Percentiles rank a stretch among this genome's conserved stretches.
Conservation (phyloP, 1,140 invertebrate species). For the Wiebesia pumilae region DNA sequence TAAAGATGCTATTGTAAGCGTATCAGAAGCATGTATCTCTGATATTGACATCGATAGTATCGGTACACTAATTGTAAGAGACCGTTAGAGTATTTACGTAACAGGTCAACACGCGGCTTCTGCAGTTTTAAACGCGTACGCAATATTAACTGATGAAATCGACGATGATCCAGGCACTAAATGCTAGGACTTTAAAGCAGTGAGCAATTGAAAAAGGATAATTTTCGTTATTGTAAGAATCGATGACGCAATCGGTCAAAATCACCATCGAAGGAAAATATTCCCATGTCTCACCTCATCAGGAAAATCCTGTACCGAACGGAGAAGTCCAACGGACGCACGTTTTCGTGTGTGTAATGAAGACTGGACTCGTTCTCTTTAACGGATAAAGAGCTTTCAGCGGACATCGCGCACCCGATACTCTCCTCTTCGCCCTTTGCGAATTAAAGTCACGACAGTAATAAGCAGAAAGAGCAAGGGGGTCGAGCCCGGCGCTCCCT, state of each 20-base stretch:
- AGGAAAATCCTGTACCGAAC: too few relatives aligned
- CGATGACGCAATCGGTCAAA: too few relatives aligned
- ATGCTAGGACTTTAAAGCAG: too few relatives aligned
- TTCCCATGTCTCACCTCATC: too few relatives aligned
- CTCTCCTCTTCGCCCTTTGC: constrained; percentile 45
- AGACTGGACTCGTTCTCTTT: constrained; percentile 55
- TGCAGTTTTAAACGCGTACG: too few relatives aligned
- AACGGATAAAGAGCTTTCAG: constrained; percentile 58
- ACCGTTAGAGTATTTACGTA: background rate
- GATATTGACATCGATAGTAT: background rate
- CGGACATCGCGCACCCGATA: constrained; percentile 21
- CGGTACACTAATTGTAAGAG: background rate
- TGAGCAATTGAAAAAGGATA: too few relatives aligned
- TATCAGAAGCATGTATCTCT: background rate
- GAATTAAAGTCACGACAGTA: constrained; percentile 67
- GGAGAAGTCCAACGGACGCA: too few relatives aligned
- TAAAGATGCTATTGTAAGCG: background rate
- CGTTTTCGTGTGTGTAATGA: too few relatives aligned
- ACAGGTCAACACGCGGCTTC: background rate
- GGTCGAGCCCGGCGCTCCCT: background rate
- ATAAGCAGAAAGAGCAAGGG: constrained; percentile 59
- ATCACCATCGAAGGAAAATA: too few relatives aligned
- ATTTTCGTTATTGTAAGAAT: too few relatives aligned
- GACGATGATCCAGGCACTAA: too few relatives aligned
- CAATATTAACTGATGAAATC: background rate